A percentile compares a stretch with the other conserved stretches of the same genome.
Evolutionary conservation across 2,797 vertebrate genomes (phyloP).

Genomic region (Halcyon leucocephala): DNA sequence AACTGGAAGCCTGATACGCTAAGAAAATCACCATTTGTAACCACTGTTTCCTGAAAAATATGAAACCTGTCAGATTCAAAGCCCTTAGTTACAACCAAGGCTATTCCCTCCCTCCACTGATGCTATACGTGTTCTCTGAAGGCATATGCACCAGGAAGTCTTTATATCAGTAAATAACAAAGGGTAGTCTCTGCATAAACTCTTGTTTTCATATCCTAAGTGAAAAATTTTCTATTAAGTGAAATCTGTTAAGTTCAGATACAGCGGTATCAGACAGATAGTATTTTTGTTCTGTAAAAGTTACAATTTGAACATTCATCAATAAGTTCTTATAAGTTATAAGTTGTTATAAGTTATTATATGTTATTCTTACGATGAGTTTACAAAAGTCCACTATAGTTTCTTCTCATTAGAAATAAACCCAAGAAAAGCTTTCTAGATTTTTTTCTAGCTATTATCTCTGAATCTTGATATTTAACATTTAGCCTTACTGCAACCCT

Average conservation of each 20-base stretch:
- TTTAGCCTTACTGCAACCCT: neutral
- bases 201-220: neutral
- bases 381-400: neutral
- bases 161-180: neutral
- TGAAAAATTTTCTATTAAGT: neutral
- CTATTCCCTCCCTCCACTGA: neutral
- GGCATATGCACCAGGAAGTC: neutral
- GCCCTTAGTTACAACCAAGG: neutral
- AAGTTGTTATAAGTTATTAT: no score
- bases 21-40: neutral
- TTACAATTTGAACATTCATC: neutral
- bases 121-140: neutral
- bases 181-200: neutral
- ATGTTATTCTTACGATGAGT: neutral
- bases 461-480: neutral
- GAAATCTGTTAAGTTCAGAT: neutral
- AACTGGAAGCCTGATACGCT: neutral
- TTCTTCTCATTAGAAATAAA: neutral
- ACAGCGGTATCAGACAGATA: neutral
- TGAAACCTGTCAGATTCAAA: neutral
- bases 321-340: neutral
- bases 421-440: neutral
- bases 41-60: neutral
- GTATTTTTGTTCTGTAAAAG: neutral
- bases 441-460: neutral